Percentiles rank a stretch among this genome's conserved stretches.
phyloP scores from a whole-genome alignment of 2,113 vertebrate species.

The Nothocercus nigrocapillus region DNA sequence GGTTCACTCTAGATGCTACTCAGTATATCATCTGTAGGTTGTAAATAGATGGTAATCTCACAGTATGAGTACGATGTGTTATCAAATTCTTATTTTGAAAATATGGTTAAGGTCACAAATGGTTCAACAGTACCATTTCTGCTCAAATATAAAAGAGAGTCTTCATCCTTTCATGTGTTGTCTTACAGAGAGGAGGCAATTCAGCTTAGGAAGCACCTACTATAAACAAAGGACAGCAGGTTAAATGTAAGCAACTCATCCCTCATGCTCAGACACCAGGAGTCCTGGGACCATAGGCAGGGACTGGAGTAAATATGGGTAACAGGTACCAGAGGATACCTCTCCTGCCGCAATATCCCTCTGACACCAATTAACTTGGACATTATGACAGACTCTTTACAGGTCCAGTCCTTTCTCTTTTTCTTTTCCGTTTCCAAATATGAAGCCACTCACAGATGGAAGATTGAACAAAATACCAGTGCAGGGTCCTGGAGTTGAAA shows the following conservation, averaged over 20 bases:
- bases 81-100: neutral
- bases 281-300: neutral
- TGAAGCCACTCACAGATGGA: neutral
- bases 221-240: neutral
- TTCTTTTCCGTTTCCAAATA: neutral
- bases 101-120: neutral
- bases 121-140: neutral
- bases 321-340: neutral
- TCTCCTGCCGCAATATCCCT: neutral
- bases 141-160: neutral
- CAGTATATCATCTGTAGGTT: neutral
- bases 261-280: neutral
- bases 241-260: neutral
- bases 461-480: too few relatives aligned
- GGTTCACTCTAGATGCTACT: neutral
- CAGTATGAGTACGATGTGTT: neutral
- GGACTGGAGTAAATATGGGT: neutral
- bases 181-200: neutral
- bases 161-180: neutral
- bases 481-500: neutral
- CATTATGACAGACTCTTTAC: neutral
- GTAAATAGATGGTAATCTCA: constrained; percentile 6
- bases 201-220: neutral
- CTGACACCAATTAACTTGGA: neutral
- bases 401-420: neutral